Base-by-base conservation (phyloP, 2,113 vertebrate species). In the Fregata magnificens region DNA sequence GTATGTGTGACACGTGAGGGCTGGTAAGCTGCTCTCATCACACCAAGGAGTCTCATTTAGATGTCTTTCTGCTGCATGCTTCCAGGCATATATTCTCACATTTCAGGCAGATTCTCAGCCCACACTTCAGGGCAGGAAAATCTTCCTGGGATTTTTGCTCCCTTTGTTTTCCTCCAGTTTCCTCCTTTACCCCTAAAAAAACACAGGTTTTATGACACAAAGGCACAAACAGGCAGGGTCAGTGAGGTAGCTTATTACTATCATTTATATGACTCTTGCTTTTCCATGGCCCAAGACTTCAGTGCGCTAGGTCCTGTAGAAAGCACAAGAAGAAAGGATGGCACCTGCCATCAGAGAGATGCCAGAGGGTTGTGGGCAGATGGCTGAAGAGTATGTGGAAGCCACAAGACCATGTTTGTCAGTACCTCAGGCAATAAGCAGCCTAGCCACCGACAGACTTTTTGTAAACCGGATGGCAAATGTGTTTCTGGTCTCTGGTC, bases 301-400 rank as follows among this genome's bases (percentile, higher is more conserved):
- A 10, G 22, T 2, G 0, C 4, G 2, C 5, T 5, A 25, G 65
- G 8, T 63, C 13, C 32, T 47, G 38, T 11, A 38, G n/a, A 63
- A 87, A 74, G n/a, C 17, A 32, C n/a, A 21, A 22, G 31, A 38
- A 31, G 40, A 40, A 66, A 80, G 34, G 50, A 45, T 6, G 16
- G 31, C 25, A 15, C 26, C 10, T 53, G 53, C 49, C 49, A 56
- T 12, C 59, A 34, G 22, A 80, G 59, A 88, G 42, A 11, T 71
- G 55, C 47, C 56, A 58, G 58, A 59, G 36, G 28, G 29, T 9
- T 55, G n/a, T 21, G 19, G 52, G 49, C 62, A 86, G 67, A 40
- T 61, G 38, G 65, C 32, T 74, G 52, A 36, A 82, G 36, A 40
- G 16, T 12, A 50, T 5, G 6, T 31, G 44, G 49, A 79, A 86